These are phyloP conservation scores for Limnodromus scolopaceus DNA, from an alignment of 2,797 vertebrate genomes.

Conservation along the genomic window DNA sequence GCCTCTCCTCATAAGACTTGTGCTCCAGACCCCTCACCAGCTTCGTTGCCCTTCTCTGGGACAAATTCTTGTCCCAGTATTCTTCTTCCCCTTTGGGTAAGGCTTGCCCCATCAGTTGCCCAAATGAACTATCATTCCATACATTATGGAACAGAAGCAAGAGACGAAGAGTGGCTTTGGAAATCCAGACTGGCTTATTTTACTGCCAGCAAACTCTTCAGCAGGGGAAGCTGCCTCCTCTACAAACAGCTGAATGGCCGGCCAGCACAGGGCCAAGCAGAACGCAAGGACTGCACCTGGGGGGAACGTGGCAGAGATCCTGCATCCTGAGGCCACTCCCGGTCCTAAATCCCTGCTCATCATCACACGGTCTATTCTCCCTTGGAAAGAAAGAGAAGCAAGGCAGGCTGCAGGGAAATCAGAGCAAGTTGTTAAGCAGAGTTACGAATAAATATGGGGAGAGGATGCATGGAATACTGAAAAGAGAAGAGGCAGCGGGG, in stretches of 20 bases:
- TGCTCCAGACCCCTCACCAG: no score
- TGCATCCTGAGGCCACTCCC: background rate
- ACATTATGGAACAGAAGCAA: background rate
- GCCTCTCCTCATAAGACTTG: no score
- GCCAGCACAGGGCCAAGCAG: background rate
- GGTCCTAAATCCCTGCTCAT: background rate
- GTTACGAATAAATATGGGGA: background rate
- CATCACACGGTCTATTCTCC: background rate
- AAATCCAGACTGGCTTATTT: background rate
- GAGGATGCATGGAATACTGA: background rate
- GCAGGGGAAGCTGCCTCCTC: background rate
- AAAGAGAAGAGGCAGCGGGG: background rate
- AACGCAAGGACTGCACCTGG: accelerated
- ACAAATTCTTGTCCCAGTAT: no score
- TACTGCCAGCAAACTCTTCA: background rate
- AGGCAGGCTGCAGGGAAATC: background rate
- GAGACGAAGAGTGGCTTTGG: background rate
- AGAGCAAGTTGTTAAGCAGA: background rate
- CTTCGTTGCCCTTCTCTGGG: no score
- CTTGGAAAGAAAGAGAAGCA: background rate
- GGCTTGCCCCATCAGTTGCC: no score
- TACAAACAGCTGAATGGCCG: background rate
- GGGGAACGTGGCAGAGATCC: background rate
- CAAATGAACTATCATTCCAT: background rate
- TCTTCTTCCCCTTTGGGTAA: no score